Percentiles rank a stretch among this genome's conserved stretches.
These are phyloP conservation scores for Tupaia tana DNA, from an alignment of 2,113 vertebrate species.

Conservation along the genomic window DNA sequence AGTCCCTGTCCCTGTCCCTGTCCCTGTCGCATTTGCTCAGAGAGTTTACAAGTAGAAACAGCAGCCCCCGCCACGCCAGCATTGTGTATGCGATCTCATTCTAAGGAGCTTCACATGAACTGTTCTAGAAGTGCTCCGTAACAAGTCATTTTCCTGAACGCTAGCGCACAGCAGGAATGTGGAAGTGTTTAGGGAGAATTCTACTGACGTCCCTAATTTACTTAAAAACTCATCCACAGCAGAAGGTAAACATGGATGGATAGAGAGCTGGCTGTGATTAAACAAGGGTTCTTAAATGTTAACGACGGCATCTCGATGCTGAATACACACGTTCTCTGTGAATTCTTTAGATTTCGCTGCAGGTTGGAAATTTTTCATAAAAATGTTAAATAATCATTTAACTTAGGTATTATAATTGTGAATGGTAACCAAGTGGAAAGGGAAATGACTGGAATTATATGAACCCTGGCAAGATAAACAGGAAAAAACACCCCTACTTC, in stretches of 20 bases:
- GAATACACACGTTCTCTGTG: neutral
- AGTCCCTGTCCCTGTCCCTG: neutral
- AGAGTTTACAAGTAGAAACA: neutral
- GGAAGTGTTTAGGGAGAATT: neutral
- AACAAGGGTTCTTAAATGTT: neutral
- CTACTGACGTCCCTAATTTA: neutral
- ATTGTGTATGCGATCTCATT: neutral
- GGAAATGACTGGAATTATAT: neutral
- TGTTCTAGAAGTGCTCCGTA: neutral
- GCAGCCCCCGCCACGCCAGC: neutral
- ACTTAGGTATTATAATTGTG: constrained; percentile 10
- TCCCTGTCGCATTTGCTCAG: neutral
- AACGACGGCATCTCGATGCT: neutral
- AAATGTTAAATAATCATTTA: constrained; percentile 33
- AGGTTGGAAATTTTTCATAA: constrained; percentile 9
- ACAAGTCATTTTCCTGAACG: constrained; percentile 33
- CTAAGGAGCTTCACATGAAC: neutral
- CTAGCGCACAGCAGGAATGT: neutral
- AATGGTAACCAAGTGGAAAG: neutral
- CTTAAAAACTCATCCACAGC: neutral
- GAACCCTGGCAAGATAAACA: neutral
- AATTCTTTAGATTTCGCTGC: neutral
- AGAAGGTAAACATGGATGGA: neutral
- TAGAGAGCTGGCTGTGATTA: neutral
- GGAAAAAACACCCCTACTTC: neutral